Conservation (phyloP, 2,888 invertebrate genomes). For the Tachina grossa region DNA sequence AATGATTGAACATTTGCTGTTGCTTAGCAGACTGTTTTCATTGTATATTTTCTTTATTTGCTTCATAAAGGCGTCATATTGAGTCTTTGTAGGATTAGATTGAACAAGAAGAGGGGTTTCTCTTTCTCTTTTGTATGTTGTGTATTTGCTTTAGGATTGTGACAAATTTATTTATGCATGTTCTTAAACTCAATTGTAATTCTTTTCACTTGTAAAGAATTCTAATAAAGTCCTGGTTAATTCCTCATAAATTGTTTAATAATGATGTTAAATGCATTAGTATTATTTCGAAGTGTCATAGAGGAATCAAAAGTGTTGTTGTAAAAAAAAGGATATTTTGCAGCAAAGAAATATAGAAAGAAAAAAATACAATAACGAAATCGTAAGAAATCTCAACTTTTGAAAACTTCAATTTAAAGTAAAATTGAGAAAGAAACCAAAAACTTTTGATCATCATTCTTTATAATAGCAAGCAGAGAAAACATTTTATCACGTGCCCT, state of each 20-base stretch:
- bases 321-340: too few relatives aligned
- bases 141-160: constrained; percentile 51
- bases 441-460: neutral
- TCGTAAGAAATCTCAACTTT: constrained; percentile 28
- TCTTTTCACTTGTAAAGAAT: constrained; percentile 14
- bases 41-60: constrained; percentile 14
- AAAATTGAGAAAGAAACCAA: neutral
- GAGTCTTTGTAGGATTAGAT: constrained; percentile 51
- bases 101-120: neutral
- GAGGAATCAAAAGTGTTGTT: neutral
- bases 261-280: constrained; percentile 9
- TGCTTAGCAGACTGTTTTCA: neutral
- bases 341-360: too few relatives aligned
- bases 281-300: constrained; percentile 2
- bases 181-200: constrained; percentile 49
- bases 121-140: neutral
- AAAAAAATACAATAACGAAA: neutral
- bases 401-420: neutral
- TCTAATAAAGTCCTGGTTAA: constrained; percentile 33
- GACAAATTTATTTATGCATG: constrained; percentile 61
- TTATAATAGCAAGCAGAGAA: neutral
- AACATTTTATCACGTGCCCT: constrained; percentile 67
- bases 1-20: constrained; percentile 43
- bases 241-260: constrained; percentile 50
- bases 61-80: constrained; percentile 43